Percentiles rank a stretch among this genome's conserved stretches.
phyloP scores from a whole-genome alignment of 2,888 invertebrate species.

The Cancer borealis region DNA sequence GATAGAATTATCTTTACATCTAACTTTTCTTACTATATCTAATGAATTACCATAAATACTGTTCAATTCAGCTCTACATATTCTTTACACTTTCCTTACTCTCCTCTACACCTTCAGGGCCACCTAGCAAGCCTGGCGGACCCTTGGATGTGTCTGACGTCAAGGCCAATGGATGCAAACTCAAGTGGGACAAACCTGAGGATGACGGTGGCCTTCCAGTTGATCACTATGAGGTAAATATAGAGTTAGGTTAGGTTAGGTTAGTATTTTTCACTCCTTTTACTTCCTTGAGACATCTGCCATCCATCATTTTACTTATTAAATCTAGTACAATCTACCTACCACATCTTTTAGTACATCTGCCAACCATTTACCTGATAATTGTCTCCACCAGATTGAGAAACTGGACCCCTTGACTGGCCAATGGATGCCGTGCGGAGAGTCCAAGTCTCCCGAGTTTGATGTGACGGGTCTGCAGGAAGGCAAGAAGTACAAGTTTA shows the following conservation, averaged over 20 bases:
- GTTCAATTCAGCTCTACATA: neutral
- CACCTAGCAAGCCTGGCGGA: constrained; percentile 83
- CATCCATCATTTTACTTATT: neutral
- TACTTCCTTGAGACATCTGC: neutral
- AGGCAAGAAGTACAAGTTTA: constrained; percentile 98
- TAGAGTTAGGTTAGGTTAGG: neutral
- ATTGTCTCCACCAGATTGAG: constrained; percentile 80
- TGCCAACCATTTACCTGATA: neutral
- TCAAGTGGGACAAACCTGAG: constrained; percentile 95
- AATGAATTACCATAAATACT: neutral
- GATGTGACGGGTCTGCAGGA: constrained; percentile 92
- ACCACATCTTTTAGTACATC: neutral
- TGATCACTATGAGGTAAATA: constrained; percentile 89
- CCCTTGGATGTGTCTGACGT: constrained; percentile 91
- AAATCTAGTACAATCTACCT: neutral
- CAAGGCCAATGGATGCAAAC: constrained; percentile 93
- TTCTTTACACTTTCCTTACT: no score
- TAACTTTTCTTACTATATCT: no score
- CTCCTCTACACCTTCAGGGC: constrained; percentile 51
- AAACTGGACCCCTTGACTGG: constrained; percentile 83
- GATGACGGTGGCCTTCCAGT: constrained; percentile 97
- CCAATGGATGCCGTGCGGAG: constrained; percentile 95
- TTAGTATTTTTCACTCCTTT: neutral
- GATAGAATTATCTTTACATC: no score
- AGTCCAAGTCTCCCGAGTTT: constrained; percentile 87